phyloP scores from a whole-genome alignment of 2,797 vertebrate genomes.

The Macrochelys suwanniensis region DNA sequence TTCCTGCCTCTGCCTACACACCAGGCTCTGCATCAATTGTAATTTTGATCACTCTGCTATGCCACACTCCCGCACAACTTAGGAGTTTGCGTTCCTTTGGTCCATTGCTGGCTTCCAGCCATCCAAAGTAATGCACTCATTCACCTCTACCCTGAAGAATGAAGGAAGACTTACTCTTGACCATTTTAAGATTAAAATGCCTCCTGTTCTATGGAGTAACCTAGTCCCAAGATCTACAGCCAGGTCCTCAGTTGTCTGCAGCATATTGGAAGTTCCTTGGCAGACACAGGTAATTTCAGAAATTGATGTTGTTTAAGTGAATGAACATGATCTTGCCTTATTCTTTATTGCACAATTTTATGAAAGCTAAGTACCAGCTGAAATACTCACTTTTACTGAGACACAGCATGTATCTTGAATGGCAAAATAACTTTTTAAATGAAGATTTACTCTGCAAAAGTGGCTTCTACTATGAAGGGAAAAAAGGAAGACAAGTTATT shows the following conservation, averaged over 20 bases:
- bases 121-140: rapidly evolving
- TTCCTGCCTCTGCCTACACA: background rate
- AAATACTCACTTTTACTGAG: background rate
- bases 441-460: background rate
- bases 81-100: background rate
- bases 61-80: background rate
- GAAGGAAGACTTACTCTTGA: background rate
- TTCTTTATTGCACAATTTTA: background rate
- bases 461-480: rapidly evolving
- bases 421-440: rapidly evolving
- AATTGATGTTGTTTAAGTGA: background rate
- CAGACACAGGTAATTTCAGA: background rate
- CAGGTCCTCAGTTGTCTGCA: background rate
- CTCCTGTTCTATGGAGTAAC: background rate
- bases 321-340: background rate
- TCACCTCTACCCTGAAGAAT: background rate
- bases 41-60: background rate
- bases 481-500: rapidly evolving
- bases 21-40: background rate
- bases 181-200: background rate
- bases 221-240: background rate
- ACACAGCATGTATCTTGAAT: background rate
- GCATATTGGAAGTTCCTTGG: background rate
- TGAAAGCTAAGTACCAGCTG: background rate
- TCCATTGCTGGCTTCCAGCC: rapidly evolving